phyloP scores from a whole-genome alignment of 2,113 vertebrate genomes.

The Erinaceus europaeus region DNA sequence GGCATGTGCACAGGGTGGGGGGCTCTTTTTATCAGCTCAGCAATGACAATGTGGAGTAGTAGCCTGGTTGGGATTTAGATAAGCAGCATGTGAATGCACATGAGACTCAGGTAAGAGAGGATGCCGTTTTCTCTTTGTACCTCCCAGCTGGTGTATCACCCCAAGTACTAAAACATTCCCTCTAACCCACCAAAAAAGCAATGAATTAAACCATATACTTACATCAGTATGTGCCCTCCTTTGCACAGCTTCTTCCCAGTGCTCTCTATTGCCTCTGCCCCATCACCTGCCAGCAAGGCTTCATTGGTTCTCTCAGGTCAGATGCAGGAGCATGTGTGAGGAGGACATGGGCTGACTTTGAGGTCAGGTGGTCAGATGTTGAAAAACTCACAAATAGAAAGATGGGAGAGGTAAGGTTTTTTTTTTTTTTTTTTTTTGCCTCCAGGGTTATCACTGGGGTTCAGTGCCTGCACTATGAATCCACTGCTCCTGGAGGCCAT shows the following conservation, averaged over 20 bases:
- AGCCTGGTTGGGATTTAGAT: not conserved
- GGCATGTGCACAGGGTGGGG: too few species aligned
- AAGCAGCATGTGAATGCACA: too few species aligned
- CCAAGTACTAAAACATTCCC: not conserved
- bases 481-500: too few species aligned
- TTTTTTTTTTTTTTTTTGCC: too few species aligned
- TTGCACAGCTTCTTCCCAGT: not conserved
- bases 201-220: not conserved
- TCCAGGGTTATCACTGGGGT: too few species aligned
- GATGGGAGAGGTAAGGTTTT: too few species aligned
- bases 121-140: not conserved
- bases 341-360: not conserved
- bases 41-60: not conserved
- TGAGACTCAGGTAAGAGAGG: not conserved
- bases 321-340: rapidly evolving
- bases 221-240: rapidly evolving
- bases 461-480: too few species aligned
- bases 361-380: not conserved
- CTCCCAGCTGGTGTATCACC: not conserved
- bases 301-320: not conserved
- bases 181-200: not conserved
- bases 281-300: not conserved
- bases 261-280: too few species aligned
- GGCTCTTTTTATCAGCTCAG: not conserved
- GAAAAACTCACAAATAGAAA: not conserved